Evolutionary conservation across 2,888 invertebrate genomes (phyloP).

Genomic region (Phorcus lineatus): DNA sequence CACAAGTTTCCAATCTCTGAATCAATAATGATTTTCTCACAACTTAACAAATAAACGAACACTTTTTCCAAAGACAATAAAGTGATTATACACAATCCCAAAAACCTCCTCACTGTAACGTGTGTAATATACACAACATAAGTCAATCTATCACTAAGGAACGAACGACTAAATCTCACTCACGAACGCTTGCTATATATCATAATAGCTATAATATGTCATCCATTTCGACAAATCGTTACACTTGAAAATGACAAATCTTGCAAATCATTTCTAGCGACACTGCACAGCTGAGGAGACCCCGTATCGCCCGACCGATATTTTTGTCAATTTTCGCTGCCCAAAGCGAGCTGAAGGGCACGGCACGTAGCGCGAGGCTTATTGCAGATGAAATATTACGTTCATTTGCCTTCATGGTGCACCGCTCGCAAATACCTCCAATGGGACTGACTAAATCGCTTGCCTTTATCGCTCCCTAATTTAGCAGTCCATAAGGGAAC

Average conservation of each 20-base stretch:
- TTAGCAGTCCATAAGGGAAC: constrained; percentile 43
- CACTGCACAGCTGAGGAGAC: not conserved
- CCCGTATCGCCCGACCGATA: not conserved
- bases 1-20: too few relatives aligned
- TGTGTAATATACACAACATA: too few relatives aligned
- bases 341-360: not conserved
- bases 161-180: not conserved
- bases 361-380: constrained; percentile 1
- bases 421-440: constrained; percentile 15
- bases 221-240: constrained; percentile 18
- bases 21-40: too few relatives aligned
- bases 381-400: constrained; percentile 43
- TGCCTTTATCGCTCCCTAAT: constrained; percentile 47
- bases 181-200: not conserved
- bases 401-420: constrained; percentile 22
- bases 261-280: constrained; percentile 4
- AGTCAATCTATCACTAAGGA: too few relatives aligned
- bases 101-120: too few relatives aligned
- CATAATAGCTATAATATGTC: constrained; percentile 7
- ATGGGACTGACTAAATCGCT: constrained; percentile 19
- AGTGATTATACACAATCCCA: too few relatives aligned
- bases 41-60: too few relatives aligned
- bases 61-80: too few relatives aligned
- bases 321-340: constrained; percentile 17
- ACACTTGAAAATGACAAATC: constrained; percentile 20